Conservation (phyloP, 2,797 vertebrate species). For the Pelochelys cantorii region DNA sequence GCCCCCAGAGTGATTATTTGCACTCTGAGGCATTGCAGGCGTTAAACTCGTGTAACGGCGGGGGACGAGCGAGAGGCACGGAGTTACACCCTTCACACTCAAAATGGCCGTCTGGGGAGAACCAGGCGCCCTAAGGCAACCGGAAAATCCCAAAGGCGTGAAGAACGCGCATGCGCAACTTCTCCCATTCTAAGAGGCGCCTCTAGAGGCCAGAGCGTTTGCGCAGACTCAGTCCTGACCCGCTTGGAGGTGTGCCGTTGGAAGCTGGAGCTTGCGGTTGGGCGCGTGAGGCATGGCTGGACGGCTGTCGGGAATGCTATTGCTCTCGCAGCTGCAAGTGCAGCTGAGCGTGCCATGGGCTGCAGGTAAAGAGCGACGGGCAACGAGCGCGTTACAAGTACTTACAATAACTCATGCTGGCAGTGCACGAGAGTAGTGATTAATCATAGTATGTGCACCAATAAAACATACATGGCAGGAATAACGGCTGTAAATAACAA, state of each 20-base stretch:
- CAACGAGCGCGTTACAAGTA: too few species aligned
- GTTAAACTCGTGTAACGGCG: too few species aligned
- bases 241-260: background rate
- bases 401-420: background rate
- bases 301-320: background rate
- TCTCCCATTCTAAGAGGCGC: background rate
- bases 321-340: fast-evolving
- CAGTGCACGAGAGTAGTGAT: background rate
- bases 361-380: background rate
- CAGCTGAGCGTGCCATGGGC: too few species aligned
- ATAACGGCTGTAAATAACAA: background rate
- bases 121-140: background rate
- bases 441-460: too few species aligned
- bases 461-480: background rate
- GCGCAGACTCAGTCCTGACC: background rate
- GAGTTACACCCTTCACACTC: background rate
- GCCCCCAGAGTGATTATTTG: background rate
- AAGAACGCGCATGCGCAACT: background rate
- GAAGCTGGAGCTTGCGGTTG: background rate
- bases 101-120: background rate
- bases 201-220: background rate
- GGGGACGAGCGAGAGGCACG: background rate
- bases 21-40: background rate
- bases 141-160: background rate
- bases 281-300: background rate